phyloP scores from a whole-genome alignment of 92 coral and sea anemone species.

The Parazoanthus atlanticus region DNA sequence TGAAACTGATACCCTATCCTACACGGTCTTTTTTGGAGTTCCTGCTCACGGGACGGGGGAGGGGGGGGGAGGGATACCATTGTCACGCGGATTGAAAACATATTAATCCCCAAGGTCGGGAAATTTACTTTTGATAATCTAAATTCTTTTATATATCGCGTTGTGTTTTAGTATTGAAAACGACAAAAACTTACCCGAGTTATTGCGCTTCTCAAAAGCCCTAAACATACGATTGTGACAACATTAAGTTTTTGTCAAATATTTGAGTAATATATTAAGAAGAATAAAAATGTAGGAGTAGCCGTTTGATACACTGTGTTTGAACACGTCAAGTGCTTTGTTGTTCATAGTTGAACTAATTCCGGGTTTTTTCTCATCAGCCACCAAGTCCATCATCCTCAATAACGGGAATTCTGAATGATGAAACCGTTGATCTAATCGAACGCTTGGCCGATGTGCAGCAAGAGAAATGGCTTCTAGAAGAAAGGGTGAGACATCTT shows the following conservation, averaged over 20 bases:
- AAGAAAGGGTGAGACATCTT: constrained; percentile 73
- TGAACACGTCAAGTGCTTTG: background rate
- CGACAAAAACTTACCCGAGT: background rate
- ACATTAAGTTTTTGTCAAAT: too few species aligned
- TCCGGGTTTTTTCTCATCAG: constrained; percentile 40
- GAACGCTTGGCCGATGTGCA: constrained; percentile 94
- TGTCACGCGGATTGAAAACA: too few species aligned
- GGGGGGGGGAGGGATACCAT: too few species aligned
- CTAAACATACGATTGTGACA: too few species aligned
- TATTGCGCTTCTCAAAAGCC: background rate
- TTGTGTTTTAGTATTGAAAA: too few species aligned
- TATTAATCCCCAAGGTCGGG: too few species aligned
- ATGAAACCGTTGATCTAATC: constrained; percentile 93
- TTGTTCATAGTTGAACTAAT: background rate
- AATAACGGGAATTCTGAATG: constrained; percentile 71
- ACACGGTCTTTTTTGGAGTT: too few species aligned
- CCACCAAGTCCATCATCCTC: constrained; percentile 91
- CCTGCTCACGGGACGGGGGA: too few species aligned
- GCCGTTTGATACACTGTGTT: background rate
- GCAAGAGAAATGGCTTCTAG: constrained; percentile 96
- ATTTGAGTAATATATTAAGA: too few species aligned
- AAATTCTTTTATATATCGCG: background rate
- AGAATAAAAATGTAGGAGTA: background rate
- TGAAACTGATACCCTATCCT: too few species aligned
- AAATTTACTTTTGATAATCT: too few species aligned